Conservation (phyloP, 2,888 invertebrate genomes). For the Lasioglossum oenotherae region DNA sequence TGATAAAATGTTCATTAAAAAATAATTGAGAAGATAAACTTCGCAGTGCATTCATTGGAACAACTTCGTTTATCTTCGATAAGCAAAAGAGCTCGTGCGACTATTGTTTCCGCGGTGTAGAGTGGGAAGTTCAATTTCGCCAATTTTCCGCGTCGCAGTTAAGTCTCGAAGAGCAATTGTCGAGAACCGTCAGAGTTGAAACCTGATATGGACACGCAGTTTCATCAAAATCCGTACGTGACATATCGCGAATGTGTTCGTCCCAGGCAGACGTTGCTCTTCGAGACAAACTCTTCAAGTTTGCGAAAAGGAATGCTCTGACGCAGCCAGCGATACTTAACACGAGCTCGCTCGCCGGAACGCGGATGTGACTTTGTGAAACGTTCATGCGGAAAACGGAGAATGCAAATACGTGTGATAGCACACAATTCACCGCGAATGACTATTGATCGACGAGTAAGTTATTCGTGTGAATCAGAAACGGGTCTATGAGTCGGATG, state of each 20-base stretch:
- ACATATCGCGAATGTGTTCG: neutral
- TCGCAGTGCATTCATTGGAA: too few species aligned
- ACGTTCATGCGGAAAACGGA: constrained; percentile 13
- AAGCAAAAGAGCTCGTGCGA: neutral
- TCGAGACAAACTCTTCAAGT: neutral
- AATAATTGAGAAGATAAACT: neutral
- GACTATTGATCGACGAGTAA: constrained; percentile 6
- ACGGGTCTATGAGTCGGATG: neutral
- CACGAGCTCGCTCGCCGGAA: constrained; percentile 1
- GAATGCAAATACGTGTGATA: constrained; percentile 11
- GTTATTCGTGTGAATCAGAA: constrained; percentile 6
- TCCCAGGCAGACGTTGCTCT: neutral
- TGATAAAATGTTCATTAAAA: neutral
- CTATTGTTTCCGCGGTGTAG: neutral
- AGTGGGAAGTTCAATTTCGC: neutral
- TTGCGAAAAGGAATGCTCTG: constrained; percentile 11
- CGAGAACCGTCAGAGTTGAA: neutral
- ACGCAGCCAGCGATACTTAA: constrained; percentile 8
- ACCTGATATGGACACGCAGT: neutral
- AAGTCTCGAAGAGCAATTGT: neutral
- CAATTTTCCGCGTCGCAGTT: neutral
- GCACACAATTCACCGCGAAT: neutral
- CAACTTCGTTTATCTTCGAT: too few species aligned
- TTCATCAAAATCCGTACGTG: constrained; percentile 8
- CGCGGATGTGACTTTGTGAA: constrained; percentile 15